Percentiles rank a stretch among this genome's conserved stretches.
Conservation (phyloP, 2,888 invertebrate genomes). For the Tipula helvola region DNA sequence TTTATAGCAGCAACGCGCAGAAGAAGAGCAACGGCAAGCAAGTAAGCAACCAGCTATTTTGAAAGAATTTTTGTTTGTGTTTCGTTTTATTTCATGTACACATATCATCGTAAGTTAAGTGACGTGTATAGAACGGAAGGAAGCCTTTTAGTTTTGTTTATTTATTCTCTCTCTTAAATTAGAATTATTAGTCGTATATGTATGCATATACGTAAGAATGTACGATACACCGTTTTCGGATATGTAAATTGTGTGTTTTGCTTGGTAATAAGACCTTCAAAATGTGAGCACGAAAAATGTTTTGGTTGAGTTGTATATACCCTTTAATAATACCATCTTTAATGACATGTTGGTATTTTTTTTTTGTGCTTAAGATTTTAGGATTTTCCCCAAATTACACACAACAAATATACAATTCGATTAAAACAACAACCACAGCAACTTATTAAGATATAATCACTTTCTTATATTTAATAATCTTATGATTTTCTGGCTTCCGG, state of each 20-base stretch:
- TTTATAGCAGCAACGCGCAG: not conserved
- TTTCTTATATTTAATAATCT: not conserved
- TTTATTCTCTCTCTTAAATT: not conserved
- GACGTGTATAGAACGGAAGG: conserved; percentile 4
- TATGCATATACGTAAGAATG: not conserved
- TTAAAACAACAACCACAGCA: not conserved
- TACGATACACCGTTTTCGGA: not conserved
- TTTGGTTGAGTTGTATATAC: not conserved
- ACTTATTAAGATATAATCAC: not conserved
- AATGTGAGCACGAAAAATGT: not conserved
- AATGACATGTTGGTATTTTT: not conserved
- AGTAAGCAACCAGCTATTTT: not conserved
- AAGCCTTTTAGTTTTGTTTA: not conserved
- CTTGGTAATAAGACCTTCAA: conserved; percentile 4
- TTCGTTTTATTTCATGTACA: not conserved
- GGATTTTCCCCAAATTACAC: not conserved
- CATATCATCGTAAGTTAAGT: not conserved
- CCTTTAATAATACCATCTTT: not conserved
- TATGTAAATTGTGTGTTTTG: not conserved
- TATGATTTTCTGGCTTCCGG: not conserved
- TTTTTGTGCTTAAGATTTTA: not conserved
- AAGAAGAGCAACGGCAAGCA: not conserved
- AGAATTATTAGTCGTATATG: not conserved
- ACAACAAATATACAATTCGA: not conserved
- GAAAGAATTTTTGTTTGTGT: not conserved